Evolutionary conservation across 2,888 invertebrate genomes (phyloP).

Genomic region (Latrodectus elegans): DNA sequence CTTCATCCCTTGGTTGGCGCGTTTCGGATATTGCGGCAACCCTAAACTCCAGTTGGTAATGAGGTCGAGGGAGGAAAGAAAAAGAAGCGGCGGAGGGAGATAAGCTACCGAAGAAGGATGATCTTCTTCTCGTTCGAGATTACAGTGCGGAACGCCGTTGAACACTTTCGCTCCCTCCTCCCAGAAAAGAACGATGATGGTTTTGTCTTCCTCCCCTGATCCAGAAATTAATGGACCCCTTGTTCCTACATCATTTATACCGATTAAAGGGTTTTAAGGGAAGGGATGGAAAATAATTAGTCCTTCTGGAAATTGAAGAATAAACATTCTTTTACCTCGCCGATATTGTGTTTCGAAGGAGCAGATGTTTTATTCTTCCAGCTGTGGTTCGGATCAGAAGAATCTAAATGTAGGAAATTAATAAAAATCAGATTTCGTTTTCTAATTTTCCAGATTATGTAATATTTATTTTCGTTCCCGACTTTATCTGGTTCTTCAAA

Average conservation of each 20-base stretch:
- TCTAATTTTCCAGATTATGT: too few relatives aligned
- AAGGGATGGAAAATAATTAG: slow-evolving; percentile 14
- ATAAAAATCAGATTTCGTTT: too few relatives aligned
- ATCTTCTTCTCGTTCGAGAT: slow-evolving; percentile 19
- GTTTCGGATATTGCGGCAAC: neutral
- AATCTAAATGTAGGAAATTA: too few relatives aligned
- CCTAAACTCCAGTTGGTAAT: slow-evolving; percentile 22
- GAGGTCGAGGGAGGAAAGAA: slow-evolving; percentile 9
- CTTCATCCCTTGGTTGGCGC: neutral
- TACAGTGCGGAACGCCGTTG: slow-evolving; percentile 25
- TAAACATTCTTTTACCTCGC: slow-evolving; percentile 5
- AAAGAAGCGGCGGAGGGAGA: neutral
- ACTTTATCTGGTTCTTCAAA: too few relatives aligned
- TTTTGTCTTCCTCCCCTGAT: slow-evolving; percentile 29
- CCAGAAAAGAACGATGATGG: slow-evolving; percentile 14
- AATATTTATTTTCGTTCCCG: too few relatives aligned
- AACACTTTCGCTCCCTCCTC: neutral
- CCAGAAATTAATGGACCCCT: slow-evolving; percentile 26
- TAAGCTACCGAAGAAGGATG: slow-evolving; percentile 38
- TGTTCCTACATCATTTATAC: neutral
- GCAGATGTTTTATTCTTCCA: too few relatives aligned
- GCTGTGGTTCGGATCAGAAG: too few relatives aligned
- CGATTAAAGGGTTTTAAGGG: slow-evolving; percentile 6
- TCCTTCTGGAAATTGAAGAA: neutral
- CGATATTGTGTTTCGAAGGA: neutral